phyloP scores from a whole-genome alignment of 2,797 vertebrate species.

The Betta splendens region DNA sequence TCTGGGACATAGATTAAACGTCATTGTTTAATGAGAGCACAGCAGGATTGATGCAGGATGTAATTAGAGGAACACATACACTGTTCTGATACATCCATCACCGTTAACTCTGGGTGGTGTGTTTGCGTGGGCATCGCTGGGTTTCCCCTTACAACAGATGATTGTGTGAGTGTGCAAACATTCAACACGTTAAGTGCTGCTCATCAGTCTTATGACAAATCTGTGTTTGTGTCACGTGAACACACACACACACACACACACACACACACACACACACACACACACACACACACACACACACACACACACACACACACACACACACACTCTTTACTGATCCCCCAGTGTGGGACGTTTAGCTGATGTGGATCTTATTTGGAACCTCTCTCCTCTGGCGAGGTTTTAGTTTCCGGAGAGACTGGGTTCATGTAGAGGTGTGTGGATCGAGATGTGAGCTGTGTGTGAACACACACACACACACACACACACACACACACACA shows the following conservation, averaged over 20 bases:
- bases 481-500: slow-evolving; percentile 1
- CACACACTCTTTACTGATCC: too few relatives aligned
- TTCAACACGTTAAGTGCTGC: slow-evolving; percentile 48
- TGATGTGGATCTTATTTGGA: slow-evolving; percentile 31
- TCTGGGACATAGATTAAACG: slow-evolving; percentile 64
- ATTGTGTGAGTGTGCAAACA: slow-evolving; percentile 60
- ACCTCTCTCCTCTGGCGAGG: slow-evolving; percentile 25
- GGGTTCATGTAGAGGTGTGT: slow-evolving; percentile 4
- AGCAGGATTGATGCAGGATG: slow-evolving; percentile 67
- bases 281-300: not conserved
- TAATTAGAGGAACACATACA: slow-evolving; percentile 69
- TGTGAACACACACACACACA: not conserved
- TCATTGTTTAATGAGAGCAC: slow-evolving; percentile 74
- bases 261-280: too few relatives aligned
- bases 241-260: not conserved
- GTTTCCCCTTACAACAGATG: slow-evolving; percentile 31
- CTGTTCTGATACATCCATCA: slow-evolving; percentile 69
- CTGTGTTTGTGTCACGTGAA: slow-evolving; percentile 38
- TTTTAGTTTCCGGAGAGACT: slow-evolving; percentile 17
- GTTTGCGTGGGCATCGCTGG: slow-evolving; percentile 9
- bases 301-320: slow-evolving; percentile 1
- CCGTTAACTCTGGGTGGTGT: slow-evolving; percentile 8
- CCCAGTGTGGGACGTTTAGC: too few relatives aligned
- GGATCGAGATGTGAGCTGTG: slow-evolving; percentile 17
- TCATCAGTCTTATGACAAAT: slow-evolving; percentile 58